Evolutionary conservation across 2,888 invertebrate species (phyloP), one percentile per base, ranked within the genome.

Genomic region (Lasioglossum calceatum): DNA sequence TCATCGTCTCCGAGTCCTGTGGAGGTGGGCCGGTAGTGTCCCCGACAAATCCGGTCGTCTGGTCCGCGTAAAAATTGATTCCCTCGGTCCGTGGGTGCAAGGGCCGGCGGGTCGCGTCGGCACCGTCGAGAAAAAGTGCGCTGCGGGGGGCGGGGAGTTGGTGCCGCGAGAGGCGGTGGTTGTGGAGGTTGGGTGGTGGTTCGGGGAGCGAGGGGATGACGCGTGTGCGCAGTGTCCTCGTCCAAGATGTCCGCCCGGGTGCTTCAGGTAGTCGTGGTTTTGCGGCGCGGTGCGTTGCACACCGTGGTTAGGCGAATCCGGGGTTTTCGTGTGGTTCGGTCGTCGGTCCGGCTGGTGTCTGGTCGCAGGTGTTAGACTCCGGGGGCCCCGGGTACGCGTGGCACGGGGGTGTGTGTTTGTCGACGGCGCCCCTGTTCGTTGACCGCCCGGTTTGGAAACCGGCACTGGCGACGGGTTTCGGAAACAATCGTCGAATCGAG

Each of bases 181-280:
- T 50, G 50, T 47, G 19, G 7, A 23, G 50, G 19, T 19, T 19
- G 19, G 19, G 7, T 7, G 19, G 50, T 47, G 4, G 47, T 16
- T 47, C 73, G 73, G 50, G 36, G 47, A 16, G 73, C 73, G 79
- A 77, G 61, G 73, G 61, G 61, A 86, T 77, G 88, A 73, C 83
- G 85, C 86, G 86, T 86, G 88, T 93, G 93, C 93, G 93, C 93
- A 87, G 82, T 92, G 70, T 74, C 80, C 74, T 76, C 88, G 87
- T 88, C 91, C 93, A 94, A 93, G 90, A 93, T 93, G 93, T 94
- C 93, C 93, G 93, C 91, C 93, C 92, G 83, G 82, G 76, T 86
- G 80, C 72, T 76, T 86, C 83, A 82, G 86, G 89, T 90, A 91
- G 91, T 91, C 91, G 91, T 91, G 91, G 87, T 88, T 90, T 92